Evolutionary conservation across 2,797 vertebrate species (phyloP), one percentile per base, ranked within the genome.

Genomic region (Syngnathus rostellatus): DNA sequence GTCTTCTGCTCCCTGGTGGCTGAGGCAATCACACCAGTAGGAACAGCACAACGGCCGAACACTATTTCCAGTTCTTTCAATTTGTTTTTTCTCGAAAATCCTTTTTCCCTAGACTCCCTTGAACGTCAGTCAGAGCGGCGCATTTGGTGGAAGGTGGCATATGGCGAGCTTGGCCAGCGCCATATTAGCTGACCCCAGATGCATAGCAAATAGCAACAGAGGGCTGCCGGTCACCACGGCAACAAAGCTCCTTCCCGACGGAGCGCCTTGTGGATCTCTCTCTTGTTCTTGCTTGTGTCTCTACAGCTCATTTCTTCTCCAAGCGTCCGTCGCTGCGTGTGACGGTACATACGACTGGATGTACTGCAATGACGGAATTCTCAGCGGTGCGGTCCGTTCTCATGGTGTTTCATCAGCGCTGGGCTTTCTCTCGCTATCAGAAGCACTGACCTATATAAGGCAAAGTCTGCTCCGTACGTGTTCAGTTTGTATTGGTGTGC

Each of bases 201-300:
- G 90, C 87, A 88, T 84, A 81, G 81, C 67, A 83, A 91, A 92
- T 90, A 90, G 89, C 89, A 82, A 90, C 86, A 70, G 72, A 85
- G 84, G 77, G 85, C 81, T 80, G 82, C 86, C 69, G 87, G 91
- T 93, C 90, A 84, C 91, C 83, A 83, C 85, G 86, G 89, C 80
- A 92, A 92, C 89, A 82, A 82, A 88, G 90, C 88, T 92, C 89
- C 87, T 88, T 85, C 88, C 88, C 81, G 86, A 91, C 89, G 87
- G 81, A 86, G 87, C 63, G 55, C 86, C 88, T 83, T 75, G 85
- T 73, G 73, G 81, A 78, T 75, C 75, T 77, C 75, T 75, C 75
- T 50, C 62, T 54, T 39, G 72, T 64, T 83, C 74, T 65, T 25
- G 41, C 23, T 62, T 46, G 58, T 72, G 46, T 66, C 65, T 69